Percentiles rank a stretch among this genome's conserved stretches.
phyloP scores from a whole-genome alignment of 2,797 vertebrate genomes.

The Xiphophorus birchmanni region DNA sequence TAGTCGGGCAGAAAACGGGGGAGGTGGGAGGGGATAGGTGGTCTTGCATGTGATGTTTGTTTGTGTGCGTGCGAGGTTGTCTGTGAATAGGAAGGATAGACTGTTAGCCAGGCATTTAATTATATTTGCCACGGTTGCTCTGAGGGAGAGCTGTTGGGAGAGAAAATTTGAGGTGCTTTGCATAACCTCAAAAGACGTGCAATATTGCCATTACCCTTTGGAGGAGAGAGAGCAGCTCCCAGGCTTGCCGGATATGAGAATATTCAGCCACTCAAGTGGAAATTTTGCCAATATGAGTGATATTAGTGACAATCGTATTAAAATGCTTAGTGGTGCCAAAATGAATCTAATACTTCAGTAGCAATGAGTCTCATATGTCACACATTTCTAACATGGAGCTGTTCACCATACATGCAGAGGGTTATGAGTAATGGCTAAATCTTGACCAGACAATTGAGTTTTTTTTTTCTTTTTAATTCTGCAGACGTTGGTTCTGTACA shows the following conservation, averaged over 20 bases:
- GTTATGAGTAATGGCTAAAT: constrained; percentile 21
- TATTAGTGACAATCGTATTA: constrained; percentile 75
- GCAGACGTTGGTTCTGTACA: background rate
- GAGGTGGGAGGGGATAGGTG: constrained; percentile 13
- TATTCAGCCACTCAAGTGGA: constrained; percentile 68
- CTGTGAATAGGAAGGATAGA: constrained; percentile 13
- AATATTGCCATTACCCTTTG: constrained; percentile 72
- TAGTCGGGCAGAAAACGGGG: constrained; percentile 67
- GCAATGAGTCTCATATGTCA: constrained; percentile 45
- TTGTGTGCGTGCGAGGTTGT: constrained; percentile 14
- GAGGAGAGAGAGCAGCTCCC: constrained; percentile 45
- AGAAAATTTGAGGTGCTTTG: constrained; percentile 79
- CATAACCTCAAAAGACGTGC: constrained; percentile 77
- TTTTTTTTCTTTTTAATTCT: background rate
- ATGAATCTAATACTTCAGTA: constrained; percentile 59
- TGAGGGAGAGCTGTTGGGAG: constrained; percentile 83
- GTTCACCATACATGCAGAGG: constrained; percentile 6
- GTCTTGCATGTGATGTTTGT: constrained; percentile 30
- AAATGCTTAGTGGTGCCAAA: constrained; percentile 61
- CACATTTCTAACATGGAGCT: constrained; percentile 6
- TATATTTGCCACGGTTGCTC: constrained; percentile 84
- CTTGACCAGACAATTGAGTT: background rate
- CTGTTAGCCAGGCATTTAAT: constrained; percentile 85
- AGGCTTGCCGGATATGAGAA: constrained; percentile 75
- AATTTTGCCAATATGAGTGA: constrained; percentile 71